A percentile compares a stretch with the other conserved stretches of the same genome.
Evolutionary conservation across 2,888 invertebrate genomes (phyloP).

Genomic region (Zaprionus lineosus): DNA sequence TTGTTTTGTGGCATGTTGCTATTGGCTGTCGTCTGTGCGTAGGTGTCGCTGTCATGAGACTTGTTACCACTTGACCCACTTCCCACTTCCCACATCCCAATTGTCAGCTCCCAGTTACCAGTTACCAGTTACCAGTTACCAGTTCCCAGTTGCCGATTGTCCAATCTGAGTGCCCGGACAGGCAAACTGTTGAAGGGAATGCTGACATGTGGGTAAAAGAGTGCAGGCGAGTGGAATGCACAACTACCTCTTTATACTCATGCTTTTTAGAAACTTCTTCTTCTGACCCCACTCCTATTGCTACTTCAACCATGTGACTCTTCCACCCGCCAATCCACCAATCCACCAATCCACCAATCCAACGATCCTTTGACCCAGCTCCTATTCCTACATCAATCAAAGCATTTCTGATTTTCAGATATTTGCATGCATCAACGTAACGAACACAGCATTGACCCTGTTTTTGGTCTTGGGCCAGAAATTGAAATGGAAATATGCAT

Average conservation of each 20-base stretch:
- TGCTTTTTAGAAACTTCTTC: slow-evolving; percentile 34
- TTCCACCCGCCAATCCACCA: no score
- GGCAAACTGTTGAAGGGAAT: slow-evolving; percentile 67
- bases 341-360: no score
- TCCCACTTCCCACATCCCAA: neutral
- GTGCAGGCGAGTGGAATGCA: slow-evolving; percentile 33
- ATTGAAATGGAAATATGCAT: no score
- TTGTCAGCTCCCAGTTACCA: neutral
- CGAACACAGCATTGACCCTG: no score
- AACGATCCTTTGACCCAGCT: no score
- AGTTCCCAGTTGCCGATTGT: neutral
- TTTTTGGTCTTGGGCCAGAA: no score
- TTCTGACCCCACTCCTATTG: no score
- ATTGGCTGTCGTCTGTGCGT: slow-evolving; percentile 49
- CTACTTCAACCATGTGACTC: no score
- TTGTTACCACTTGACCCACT: slow-evolving; percentile 54
- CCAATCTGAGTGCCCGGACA: slow-evolving; percentile 30
- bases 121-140: no score
- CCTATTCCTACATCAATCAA: no score
- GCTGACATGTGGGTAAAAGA: slow-evolving; percentile 56
- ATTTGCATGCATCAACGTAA: neutral
- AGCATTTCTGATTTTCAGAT: slow-evolving; percentile 30
- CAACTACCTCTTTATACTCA: slow-evolving; percentile 47
- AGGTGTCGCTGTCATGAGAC: slow-evolving; percentile 57
- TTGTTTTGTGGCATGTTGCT: slow-evolving; percentile 74